phyloP scores from a whole-genome alignment of 2,797 vertebrate species.

The Spheniscus humboldti region DNA sequence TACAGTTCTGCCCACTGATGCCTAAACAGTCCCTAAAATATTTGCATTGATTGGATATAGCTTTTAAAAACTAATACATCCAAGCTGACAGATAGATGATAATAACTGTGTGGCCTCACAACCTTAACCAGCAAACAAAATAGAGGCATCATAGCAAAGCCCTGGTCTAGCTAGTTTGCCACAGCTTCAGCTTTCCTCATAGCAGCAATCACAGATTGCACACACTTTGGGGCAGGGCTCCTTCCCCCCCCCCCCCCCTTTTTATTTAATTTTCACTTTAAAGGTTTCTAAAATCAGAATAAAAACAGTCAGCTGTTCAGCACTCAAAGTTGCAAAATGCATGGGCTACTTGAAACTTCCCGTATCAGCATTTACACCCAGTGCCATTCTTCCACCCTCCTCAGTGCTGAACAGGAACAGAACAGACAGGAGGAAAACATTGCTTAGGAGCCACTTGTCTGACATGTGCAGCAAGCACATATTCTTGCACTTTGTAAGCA shows the following conservation, averaged over 20 bases:
- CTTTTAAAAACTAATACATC: background rate
- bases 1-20: background rate
- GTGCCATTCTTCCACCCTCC: background rate
- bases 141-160: background rate
- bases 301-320: background rate
- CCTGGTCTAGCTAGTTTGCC: background rate
- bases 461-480: background rate
- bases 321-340: background rate
- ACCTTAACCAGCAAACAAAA: background rate
- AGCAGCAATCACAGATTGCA: background rate
- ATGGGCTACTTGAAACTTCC: background rate
- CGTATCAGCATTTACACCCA: background rate
- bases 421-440: background rate
- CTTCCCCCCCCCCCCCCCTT: rapidly evolving
- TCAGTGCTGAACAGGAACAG: background rate
- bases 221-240: background rate
- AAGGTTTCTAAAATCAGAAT: background rate
- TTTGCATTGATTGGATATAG: background rate
- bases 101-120: background rate
- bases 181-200: background rate
- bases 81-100: background rate
- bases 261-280: background rate
- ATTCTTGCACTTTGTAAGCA: background rate
- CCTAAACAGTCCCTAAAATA: background rate
- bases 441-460: background rate